phyloP scores from a whole-genome alignment of 2,797 vertebrate species.

The Carcharodon carcharias region DNA sequence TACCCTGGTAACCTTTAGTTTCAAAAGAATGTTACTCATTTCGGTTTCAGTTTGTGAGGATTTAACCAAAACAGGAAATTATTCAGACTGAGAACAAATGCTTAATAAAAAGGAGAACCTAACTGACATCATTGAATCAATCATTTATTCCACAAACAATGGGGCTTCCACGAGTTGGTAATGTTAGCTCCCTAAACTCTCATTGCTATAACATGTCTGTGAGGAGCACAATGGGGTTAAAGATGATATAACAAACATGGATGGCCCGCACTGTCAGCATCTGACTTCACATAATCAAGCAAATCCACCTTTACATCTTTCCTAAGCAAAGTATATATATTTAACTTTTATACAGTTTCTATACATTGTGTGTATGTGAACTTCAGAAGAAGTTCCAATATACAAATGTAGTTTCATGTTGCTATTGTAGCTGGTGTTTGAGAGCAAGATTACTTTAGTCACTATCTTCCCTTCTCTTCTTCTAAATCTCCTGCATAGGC shows the following conservation, averaged over 20 bases:
- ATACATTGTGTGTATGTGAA: not conserved
- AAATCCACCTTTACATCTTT: too few relatives aligned
- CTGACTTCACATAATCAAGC: not conserved
- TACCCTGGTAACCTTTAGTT: conserved; percentile 32
- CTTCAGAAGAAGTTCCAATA: not conserved
- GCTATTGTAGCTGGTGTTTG: not conserved
- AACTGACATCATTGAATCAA: conserved; percentile 16
- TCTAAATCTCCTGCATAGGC: not conserved
- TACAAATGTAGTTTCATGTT: not conserved
- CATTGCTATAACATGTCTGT: not conserved
- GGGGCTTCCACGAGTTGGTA: not conserved
- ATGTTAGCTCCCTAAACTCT: not conserved
- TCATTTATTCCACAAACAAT: conserved; percentile 9
- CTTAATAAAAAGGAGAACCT: conserved; percentile 32
- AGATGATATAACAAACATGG: not conserved
- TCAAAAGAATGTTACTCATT: conserved; percentile 30
- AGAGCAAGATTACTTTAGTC: not conserved
- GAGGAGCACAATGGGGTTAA: not conserved
- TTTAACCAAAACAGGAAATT: conserved; percentile 32
- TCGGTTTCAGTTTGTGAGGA: conserved; percentile 31
- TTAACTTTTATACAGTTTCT: not conserved
- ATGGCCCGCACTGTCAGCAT: not conserved
- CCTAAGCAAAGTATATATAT: not conserved
- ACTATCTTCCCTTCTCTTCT: too few relatives aligned
- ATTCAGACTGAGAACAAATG: not conserved